These are phyloP conservation scores for Morelia viridis DNA, from an alignment of 2,797 vertebrate genomes.

Conservation along the genomic window DNA sequence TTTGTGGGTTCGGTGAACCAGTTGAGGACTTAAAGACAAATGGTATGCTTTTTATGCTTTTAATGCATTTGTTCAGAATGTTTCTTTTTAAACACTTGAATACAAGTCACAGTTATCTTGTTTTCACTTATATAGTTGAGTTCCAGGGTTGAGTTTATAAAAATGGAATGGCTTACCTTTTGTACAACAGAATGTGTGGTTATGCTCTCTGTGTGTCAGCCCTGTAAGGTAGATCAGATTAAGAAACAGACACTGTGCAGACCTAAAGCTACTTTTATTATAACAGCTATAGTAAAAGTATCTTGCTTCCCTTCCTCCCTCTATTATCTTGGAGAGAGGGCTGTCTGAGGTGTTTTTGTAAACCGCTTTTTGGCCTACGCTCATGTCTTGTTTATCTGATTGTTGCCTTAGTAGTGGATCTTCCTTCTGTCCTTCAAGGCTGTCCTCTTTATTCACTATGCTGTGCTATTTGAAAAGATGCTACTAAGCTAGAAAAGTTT, in stretches of 20 bases:
- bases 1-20: conserved; percentile 14
- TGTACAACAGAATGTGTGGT: background rate
- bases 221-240: background rate
- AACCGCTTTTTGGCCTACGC: too few species aligned
- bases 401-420: too few species aligned
- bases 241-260: background rate
- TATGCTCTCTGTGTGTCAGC: background rate
- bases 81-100: background rate
- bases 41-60: conserved; percentile 17
- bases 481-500: too few species aligned
- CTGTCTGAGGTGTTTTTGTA: background rate
- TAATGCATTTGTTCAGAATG: background rate
- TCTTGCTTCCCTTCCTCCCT: background rate
- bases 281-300: background rate
- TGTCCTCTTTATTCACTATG: too few species aligned
- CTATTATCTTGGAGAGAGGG: background rate
- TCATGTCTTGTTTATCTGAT: too few species aligned
- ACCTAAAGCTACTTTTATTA: background rate
- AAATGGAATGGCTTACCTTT: background rate
- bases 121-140: background rate
- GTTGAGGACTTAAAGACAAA: background rate
- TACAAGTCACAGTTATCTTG: background rate
- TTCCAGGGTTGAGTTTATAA: background rate
- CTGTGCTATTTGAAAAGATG: too few species aligned
- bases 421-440: too few species aligned